phyloP scores from a whole-genome alignment of 2,888 invertebrate genomes.

The Caenorhabditis plicata region DNA sequence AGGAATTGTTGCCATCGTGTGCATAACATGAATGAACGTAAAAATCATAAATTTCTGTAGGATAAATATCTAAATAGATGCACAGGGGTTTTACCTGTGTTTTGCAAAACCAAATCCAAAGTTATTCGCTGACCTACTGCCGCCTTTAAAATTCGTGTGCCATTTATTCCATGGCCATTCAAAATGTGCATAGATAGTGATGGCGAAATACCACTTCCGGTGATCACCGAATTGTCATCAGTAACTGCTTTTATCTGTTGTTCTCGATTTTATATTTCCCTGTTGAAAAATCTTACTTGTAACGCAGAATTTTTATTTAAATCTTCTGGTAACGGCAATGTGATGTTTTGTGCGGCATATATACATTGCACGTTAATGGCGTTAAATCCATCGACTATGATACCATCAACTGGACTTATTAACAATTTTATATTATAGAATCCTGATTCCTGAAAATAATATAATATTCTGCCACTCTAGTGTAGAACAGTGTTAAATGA shows the following conservation, averaged over 20 bases:
- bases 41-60: constrained; percentile 64
- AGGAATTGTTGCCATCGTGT: constrained; percentile 59
- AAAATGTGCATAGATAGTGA: constrained; percentile 56
- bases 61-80: background rate
- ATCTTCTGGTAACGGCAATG: constrained; percentile 55
- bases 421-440: constrained; percentile 48
- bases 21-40: constrained; percentile 64
- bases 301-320: constrained; percentile 44
- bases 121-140: constrained; percentile 62
- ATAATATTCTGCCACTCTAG: background rate
- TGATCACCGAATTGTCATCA: constrained; percentile 51
- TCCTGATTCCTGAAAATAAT: constrained; percentile 33
- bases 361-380: constrained; percentile 51
- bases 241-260: constrained; percentile 22
- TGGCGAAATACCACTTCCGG: constrained; percentile 59
- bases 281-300: constrained; percentile 20
- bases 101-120: constrained; percentile 57
- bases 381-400: constrained; percentile 57
- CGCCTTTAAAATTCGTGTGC: constrained; percentile 49
- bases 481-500: no score
- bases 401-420: constrained; percentile 52
- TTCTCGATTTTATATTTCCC: background rate
- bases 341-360: constrained; percentile 55
- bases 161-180: constrained; percentile 60
- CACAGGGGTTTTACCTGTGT: constrained; percentile 47